Base-by-base conservation (phyloP, 2,113 vertebrate species). In the Aix galericulata region DNA sequence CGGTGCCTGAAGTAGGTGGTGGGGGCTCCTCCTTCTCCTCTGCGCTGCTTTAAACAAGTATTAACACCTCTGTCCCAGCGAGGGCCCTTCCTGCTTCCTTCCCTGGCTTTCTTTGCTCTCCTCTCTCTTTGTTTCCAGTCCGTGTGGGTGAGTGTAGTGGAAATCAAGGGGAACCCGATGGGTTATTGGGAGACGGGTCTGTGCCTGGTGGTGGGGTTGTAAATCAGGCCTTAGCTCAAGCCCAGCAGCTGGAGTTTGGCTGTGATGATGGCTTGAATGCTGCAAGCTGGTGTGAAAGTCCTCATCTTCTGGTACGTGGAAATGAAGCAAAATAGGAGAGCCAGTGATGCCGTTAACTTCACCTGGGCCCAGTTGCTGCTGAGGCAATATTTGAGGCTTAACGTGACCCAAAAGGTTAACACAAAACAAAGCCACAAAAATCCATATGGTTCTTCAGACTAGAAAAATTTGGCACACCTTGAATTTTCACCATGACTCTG, bases 1-100 rank as follows among this genome's bases (percentile, higher is more conserved):
- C 99, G 38, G 98, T 98, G 97, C 98, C 98, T 96, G 98, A 99
- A 98, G 99, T 99, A 99, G 98, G 99, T 99, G 96, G 91, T 81
- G 94, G 96, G 89, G 88, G 60, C 85, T 86, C 73, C 94, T 97
- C 88, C 46, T 68, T 63, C 72, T 91, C 73, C 48, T 72, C 32
- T 69, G 91, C 91, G 48, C 66, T 25, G 7, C 73, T 88, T 80
- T 69, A 29, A 91, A 63, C 67, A 10, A 77, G 8, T 63, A 78
- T 89, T 91, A 96, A 95, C 87, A 31, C 60, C 83, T 87, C 94
- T 91, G 84, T 81, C 71, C 56, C 13, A 1, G 38, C 7, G 72
- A 2, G 16, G 91, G 78, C 17, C 53, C 94, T 89, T 77, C 8
- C 44, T 89, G 58, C 72, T 78, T 58, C 78, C 77, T 83, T 56